Percentiles rank a stretch among this genome's conserved stretches.
Evolutionary conservation across 2,888 invertebrate species (phyloP).

Genomic region (Sepioteuthis lessoniana): DNA sequence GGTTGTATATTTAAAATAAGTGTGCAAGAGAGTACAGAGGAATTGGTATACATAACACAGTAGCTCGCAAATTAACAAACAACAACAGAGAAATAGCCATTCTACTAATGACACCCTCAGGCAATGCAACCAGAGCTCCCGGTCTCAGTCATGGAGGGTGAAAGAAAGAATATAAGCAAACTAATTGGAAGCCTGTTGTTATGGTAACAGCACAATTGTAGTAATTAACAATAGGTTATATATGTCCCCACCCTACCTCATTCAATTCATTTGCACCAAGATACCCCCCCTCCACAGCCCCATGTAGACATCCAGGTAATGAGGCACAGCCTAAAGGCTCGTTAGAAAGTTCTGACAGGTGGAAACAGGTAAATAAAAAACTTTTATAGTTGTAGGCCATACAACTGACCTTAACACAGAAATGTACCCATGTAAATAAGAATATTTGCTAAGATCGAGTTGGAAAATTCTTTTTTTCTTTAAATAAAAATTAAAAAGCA

Average conservation of each 20-base stretch:
- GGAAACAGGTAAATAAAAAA: neutral
- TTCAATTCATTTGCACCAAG: neutral
- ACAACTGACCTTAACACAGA: neutral
- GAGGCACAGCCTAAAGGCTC: neutral
- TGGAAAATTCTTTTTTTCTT: too few relatives aligned
- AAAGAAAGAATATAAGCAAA: neutral
- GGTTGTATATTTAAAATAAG: neutral
- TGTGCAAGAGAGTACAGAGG: neutral
- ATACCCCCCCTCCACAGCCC: neutral
- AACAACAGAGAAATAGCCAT: neutral
- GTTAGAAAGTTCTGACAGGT: neutral
- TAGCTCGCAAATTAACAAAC: neutral
- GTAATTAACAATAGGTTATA: neutral
- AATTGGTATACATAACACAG: neutral
- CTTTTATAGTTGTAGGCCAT: neutral
- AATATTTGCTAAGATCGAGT: neutral
- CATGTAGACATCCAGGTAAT: neutral
- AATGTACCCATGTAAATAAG: neutral
- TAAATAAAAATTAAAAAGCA: neutral
- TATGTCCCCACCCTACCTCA: neutral
- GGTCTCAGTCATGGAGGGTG: neutral
- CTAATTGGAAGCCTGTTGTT: slow-evolving; percentile 10
- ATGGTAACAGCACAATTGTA: slow-evolving; percentile 7
- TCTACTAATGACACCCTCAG: neutral
- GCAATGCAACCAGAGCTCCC: neutral